Evolutionary conservation across 1,140 invertebrate species (phyloP).

Genomic region (Drosophila willistoni): DNA sequence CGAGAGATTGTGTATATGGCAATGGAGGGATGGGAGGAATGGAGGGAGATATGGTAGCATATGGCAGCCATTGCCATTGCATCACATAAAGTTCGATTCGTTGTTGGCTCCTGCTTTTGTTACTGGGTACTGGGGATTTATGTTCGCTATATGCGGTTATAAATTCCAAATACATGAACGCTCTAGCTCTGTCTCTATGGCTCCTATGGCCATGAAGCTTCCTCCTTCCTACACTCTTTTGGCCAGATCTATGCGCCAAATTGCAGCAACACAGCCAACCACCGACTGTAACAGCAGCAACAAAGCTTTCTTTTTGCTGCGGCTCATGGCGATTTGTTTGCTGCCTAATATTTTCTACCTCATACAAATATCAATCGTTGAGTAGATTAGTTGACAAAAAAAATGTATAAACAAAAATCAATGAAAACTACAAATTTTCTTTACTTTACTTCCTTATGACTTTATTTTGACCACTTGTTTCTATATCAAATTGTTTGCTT

Average conservation of each 20-base stretch:
- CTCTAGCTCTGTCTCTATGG: conserved; percentile 21
- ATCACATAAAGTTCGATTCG: conserved; percentile 80
- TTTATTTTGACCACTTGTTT: too few species aligned
- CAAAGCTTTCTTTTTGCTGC: conserved; percentile 67
- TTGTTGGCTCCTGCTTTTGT: conserved; percentile 44
- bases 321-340: conserved; percentile 42
- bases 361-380: not conserved
- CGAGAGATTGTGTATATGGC: not conserved
- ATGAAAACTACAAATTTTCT: not conserved
- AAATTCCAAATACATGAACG: conserved; percentile 80
- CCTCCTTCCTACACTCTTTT: conserved; percentile 23
- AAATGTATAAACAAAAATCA: not conserved
- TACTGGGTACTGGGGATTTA: conserved; percentile 67
- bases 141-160: conserved; percentile 81
- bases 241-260: conserved; percentile 79
- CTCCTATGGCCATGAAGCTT: conserved; percentile 16
- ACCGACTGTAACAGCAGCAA: conserved; percentile 35
- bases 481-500: too few species aligned
- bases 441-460: too few species aligned
- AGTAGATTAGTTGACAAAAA: not conserved
- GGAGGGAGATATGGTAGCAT: conserved; percentile 37
- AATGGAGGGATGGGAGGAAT: too few species aligned
- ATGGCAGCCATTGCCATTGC: conserved; percentile 73
- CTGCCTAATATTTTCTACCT: conserved; percentile 55
- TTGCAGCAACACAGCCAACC: conserved; percentile 52